Evolutionary conservation across 2,888 invertebrate genomes (phyloP), one percentile per base, ranked within the genome.

Genomic region (Pteria penguin): DNA sequence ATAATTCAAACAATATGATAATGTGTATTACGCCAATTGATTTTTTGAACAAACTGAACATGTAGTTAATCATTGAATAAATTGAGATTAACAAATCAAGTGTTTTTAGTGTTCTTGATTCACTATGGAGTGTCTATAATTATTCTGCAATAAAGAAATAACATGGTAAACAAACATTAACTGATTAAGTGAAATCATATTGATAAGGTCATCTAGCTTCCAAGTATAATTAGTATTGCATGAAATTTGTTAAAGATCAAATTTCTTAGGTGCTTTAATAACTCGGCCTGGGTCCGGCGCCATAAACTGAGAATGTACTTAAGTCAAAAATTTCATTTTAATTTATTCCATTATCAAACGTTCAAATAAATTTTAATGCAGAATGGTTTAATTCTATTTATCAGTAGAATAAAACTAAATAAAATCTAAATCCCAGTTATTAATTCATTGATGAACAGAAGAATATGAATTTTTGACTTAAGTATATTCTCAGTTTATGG

Each of bases 231-330:
- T 8, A n/a, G n/a, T n/a, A n/a, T n/a, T n/a, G n/a, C 14, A 26
- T 26, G 26, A 60, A 8, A 60, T 4, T 5, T 26, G 18, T 60
- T 27, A 60, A 60, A 60, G 60, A 5, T 60, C 27, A 24, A 26
- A 14, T 60, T 60, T 60, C 27, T 26, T 27, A 26, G 26, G 11
- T 11, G 71, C 55, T 31, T 72, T 72, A 26, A 71, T 54, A 31
- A 54, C 32, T 14, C 57, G 31, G 26, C 71, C 55, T 29, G 71
- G 55, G n/a, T 57, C 29, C 18, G 67, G 54, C 5, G 32, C 55
- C 8, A 18, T 8, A 45, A n/a, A n/a, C n/a, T 45, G 45, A 14
- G 45, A 45, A 8, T 18, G 45, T 45, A 14, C 45, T 45, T 45
- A 8, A 8, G 45, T n/a, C n/a, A n/a, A n/a, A n/a, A n/a, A n/a